Evolutionary conservation across 2,797 vertebrate genomes (phyloP), one percentile per base, ranked within the genome.

Genomic region (Taenioides sp.): DNA sequence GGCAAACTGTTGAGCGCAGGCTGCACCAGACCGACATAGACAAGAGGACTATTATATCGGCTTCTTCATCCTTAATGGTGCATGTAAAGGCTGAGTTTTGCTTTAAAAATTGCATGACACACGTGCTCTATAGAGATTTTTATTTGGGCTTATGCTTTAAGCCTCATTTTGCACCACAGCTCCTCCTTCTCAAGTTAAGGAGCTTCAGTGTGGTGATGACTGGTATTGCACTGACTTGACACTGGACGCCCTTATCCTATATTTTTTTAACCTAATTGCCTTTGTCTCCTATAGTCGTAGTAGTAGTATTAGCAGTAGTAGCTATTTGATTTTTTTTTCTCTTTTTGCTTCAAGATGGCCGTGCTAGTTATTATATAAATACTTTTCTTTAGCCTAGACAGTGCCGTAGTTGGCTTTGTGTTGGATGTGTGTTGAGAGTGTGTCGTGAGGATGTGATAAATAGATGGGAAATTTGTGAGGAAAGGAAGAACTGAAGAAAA

Each of bases 191-290:
- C 70, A 68, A 69, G 80, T 77, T 47, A 67, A 79, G 79, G 85
- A 87, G 60, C n/a, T 75, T 84, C 60, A 76, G 75, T 58, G 87
- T 89, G 88, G 85, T 76, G 72, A 75, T 86, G 84, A 79, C 75
- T 74, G 85, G 84, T 86, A 89, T 77, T 90, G 87, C 88, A 90
- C 85, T 86, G 85, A 92, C 87, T 86, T 89, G 86, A 75, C 66
- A 77, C 81, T 74, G 77, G 75, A 82, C 40, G 66, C 80, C 80
- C 77, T 69, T 67, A 71, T 71, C 63, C 63, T 65, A 12, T 62
- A 34, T 62, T 65, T 65, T 65, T 49, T 50, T 27, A 65, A 20
- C 72, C 78, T 70, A 68, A 72, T 74, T 66, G 78, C 60, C 76
- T 79, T 84, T 27, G 71, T 84, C 66, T 67, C 66, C 69, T 67